Conservation (phyloP, 2,888 invertebrate species). For the Ophion obscuratus region DNA sequence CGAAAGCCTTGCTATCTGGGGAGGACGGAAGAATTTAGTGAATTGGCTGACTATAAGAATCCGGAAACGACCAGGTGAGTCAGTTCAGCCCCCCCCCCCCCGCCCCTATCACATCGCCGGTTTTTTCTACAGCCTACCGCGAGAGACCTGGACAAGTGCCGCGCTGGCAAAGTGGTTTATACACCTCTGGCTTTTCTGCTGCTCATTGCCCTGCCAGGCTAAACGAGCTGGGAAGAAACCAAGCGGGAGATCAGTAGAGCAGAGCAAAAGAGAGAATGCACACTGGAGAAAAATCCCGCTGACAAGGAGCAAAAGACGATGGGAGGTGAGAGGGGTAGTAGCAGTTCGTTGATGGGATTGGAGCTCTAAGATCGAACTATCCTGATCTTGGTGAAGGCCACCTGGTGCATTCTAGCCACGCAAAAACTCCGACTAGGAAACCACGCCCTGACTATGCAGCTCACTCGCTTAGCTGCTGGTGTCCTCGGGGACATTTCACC, state of each 20-base stretch:
- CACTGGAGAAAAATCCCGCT: constrained; percentile 30
- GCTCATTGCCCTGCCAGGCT: constrained; percentile 5
- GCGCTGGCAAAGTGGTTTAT: constrained; percentile 6
- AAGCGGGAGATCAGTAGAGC: constrained; percentile 41
- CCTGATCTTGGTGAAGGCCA: constrained; percentile 82
- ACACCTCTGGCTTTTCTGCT: neutral
- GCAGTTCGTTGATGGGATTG: constrained; percentile 22
- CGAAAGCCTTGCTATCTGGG: neutral
- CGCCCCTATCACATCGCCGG: constrained; percentile 43
- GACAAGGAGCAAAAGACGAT: constrained; percentile 24
- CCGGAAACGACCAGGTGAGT: constrained; percentile 55
- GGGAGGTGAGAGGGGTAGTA: constrained; percentile 44
- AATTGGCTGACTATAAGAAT: constrained; percentile 33
- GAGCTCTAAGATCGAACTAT: constrained; percentile 73
- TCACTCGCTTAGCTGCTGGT: constrained; percentile 61
- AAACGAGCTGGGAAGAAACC: constrained; percentile 47
- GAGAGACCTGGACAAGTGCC: constrained; percentile 24
- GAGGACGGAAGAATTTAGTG: constrained; percentile 29
- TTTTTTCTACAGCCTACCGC: neutral
- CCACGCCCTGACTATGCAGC: constrained; percentile 79
- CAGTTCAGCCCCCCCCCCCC: constrained; percentile 24
- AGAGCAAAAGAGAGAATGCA: constrained; percentile 42
- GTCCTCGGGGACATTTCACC: constrained; percentile 80
- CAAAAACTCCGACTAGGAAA: constrained; percentile 82
- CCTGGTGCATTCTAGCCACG: constrained; percentile 81